phyloP scores from a whole-genome alignment of 2,888 invertebrate genomes.

The Lampropteryx suffumata region DNA sequence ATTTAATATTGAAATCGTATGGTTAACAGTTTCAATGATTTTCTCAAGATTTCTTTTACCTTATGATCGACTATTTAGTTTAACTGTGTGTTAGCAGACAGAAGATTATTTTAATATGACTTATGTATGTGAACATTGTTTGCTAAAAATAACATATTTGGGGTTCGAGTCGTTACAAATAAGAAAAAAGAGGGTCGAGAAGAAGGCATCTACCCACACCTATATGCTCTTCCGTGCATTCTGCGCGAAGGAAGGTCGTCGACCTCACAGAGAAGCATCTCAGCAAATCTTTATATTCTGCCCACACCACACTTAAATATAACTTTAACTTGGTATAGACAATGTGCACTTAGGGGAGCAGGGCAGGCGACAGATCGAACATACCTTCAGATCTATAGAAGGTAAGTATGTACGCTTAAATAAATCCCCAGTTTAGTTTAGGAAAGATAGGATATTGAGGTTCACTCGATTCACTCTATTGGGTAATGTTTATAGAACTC shows the following conservation, averaged over 20 bases:
- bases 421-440: neutral
- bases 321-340: slow-evolving; percentile 46
- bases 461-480: too few species aligned
- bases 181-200: slow-evolving; percentile 54
- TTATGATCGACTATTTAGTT: too few species aligned
- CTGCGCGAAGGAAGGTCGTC: slow-evolving; percentile 62
- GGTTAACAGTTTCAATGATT: slow-evolving; percentile 20
- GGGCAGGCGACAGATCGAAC: slow-evolving; percentile 32
- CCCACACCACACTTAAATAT: slow-evolving; percentile 41
- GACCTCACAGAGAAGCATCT: slow-evolving; percentile 67
- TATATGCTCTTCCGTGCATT: slow-evolving; percentile 62
- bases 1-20: slow-evolving; percentile 28
- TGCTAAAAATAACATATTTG: slow-evolving; percentile 34
- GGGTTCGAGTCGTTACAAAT: slow-evolving; percentile 46
- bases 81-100: neutral
- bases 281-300: slow-evolving; percentile 70
- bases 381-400: slow-evolving; percentile 20
- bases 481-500: slow-evolving; percentile 7
- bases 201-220: slow-evolving; percentile 52
- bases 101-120: slow-evolving; percentile 19
- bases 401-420: neutral
- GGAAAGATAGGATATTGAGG: too few species aligned
- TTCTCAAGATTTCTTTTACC: slow-evolving; percentile 7
- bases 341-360: slow-evolving; percentile 39
- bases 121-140: too few species aligned